Base-by-base conservation (phyloP, 2,888 invertebrate genomes). In the Odontocerum albicorne region DNA sequence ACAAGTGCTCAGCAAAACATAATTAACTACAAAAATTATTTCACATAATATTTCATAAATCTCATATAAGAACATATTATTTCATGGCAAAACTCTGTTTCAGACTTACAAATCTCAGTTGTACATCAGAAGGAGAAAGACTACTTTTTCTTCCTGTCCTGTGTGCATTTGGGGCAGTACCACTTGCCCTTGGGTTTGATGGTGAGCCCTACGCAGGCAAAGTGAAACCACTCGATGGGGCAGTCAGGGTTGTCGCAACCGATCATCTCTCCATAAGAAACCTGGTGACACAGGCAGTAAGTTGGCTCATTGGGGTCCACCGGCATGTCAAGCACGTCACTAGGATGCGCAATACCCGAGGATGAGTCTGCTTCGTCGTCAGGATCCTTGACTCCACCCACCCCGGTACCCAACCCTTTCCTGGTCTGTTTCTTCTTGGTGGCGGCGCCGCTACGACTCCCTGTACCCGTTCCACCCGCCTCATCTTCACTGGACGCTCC, bases 231-330 rank as follows among this genome's bases (percentile, higher is more conserved):
- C 72, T 96, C 95, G 59, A 95, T 93, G 4, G 90, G 88, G 56
- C 90, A 79, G 64, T 91, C 91, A 44, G 87, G 87, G 73, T 96
- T 96, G 74, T 96, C 96, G 80, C 96, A 96, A 61, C 92, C 93
- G 68, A 96, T 94, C 96, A 96, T 96, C 78, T 96, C 93, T 51
- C 96, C 96, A 66, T 94, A 96, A 2, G 95, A 95, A 44, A 92
- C 91, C 75, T 91, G 97, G 72, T 97, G 96, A 68, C 98, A 99
- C 32, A 96, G 78, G 71, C 97, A 99, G 70, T 99, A 99, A 0
- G 96, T 97, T 0, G 98, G 98, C 70, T 99, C 98, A 68, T 98
- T 98, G 0, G 98, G 98, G 79, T 99, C 92, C 0, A 92, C 92
- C 0, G 92, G 92, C 92, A 92, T 92, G 64, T 92, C 92, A 31